Conservation (phyloP, 2,888 invertebrate genomes). For the Caenorhabditis imperialis region DNA sequence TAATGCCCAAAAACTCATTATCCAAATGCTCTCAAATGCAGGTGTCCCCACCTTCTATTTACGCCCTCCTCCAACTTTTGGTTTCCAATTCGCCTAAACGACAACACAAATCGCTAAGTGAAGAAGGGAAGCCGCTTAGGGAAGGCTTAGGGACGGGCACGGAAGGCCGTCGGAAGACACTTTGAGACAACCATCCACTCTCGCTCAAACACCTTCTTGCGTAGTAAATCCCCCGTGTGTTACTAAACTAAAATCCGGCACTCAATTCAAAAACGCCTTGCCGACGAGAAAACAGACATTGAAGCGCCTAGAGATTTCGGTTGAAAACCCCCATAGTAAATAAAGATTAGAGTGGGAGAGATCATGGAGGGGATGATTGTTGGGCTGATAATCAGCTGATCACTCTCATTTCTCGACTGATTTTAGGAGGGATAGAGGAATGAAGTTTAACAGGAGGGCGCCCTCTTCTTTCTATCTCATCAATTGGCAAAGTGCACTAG, state of each 20-base stretch:
- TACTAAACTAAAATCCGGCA: too few species aligned
- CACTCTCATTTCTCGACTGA: not conserved
- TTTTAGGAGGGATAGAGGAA: constrained; percentile 2
- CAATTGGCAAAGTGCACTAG: constrained; percentile 44
- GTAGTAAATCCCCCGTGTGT: too few species aligned
- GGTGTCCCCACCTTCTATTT: not conserved
- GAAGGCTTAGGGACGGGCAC: constrained; percentile 26
- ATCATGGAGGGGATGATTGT: constrained; percentile 28
- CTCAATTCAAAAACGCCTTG: too few species aligned
- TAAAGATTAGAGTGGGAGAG: constrained; percentile 25
- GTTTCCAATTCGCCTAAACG: constrained; percentile 39
- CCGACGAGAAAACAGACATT: too few species aligned
- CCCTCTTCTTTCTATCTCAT: constrained; percentile 12
- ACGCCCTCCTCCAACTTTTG: constrained; percentile 6
- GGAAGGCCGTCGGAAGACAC: not conserved
- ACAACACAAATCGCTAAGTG: constrained; percentile 25
- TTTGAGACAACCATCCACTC: too few species aligned
- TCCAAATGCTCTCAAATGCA: too few species aligned
- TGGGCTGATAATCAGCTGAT: constrained; percentile 42
- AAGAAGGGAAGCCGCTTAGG: constrained; percentile 42
- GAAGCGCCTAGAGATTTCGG: constrained; percentile 8
- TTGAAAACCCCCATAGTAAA: constrained; percentile 23
- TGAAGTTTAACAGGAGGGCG: constrained; percentile 30
- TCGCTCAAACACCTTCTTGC: too few species aligned
- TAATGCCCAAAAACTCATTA: too few species aligned